Evolutionary conservation across 1,140 invertebrate species (phyloP), one percentile per base, ranked within the genome.

Genomic region (Drosophila pectinifera): DNA sequence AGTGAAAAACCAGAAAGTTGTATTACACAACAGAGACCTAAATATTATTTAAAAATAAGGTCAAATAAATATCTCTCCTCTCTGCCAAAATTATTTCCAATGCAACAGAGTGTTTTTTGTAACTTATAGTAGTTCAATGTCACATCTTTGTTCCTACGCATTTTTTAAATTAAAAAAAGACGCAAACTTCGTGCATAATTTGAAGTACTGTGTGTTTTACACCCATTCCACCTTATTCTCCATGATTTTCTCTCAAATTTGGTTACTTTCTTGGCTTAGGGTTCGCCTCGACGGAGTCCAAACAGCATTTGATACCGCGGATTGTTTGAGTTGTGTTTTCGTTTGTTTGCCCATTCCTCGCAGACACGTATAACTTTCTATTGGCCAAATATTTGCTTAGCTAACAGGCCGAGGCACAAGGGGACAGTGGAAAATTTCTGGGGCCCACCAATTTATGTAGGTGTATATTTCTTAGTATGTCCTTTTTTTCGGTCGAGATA

Each of bases 281-380:
- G 51, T 18, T 56, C 0, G 11, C 49, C 20, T 22, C 31, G 31
- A 42, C 31, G 42, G 13, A 14, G 51, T 26, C 41, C 36, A 70
- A 70, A 39, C 38, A 54, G 22, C 34, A 69, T 70, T 70, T 57
- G 68, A 72, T 72, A 72, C 51, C 42, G 34, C 70, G 49, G 45
- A 53, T 73, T 73, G 69, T 73, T 73, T 70, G 68, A 41, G 42
- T 34, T 51, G 69, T 69, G 54, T 46, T 28, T 45, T 48, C 36
- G 24, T 69, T 31, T 69, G 64, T 39, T 68, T 68, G 63, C 63
- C 51, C 53, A 48, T 57, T 46, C 65, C 65, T 34, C 18, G 51
- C 36, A 48, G 68, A 72, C 68, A 54, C 67, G 69, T 59, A 73
- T 73, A 61, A 38, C 45, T 73, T 73, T 73, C 69, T 31, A 61